These are phyloP conservation scores for Elephas maximus DNA, from an alignment of 2,113 vertebrate genomes.

Conservation along the genomic window DNA sequence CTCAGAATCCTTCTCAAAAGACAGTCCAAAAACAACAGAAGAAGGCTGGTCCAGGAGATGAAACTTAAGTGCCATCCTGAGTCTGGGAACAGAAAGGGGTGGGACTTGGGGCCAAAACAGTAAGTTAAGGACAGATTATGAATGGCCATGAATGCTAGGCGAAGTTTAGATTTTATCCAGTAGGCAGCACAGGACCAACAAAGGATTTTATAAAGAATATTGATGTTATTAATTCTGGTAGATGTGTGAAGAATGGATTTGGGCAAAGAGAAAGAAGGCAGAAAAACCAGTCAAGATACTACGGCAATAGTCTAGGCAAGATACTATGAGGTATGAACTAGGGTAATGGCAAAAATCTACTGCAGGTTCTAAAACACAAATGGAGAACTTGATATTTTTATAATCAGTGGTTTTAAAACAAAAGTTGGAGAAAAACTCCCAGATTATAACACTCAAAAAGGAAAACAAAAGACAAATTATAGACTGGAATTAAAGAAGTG, in stretches of 20 bases:
- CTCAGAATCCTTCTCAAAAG: constrained; percentile 56
- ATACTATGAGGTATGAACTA: background rate
- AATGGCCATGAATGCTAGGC: background rate
- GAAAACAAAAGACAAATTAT: constrained; percentile 58
- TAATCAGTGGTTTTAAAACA: constrained; percentile 56
- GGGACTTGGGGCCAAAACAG: background rate
- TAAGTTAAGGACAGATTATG: constrained; percentile 45
- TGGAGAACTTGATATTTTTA: constrained; percentile 8
- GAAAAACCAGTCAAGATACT: background rate
- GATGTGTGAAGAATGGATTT: background rate
- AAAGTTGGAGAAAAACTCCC: constrained; percentile 46
- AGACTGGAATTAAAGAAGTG: constrained; percentile 71
- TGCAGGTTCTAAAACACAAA: constrained; percentile 64
- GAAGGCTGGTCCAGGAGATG: background rate
- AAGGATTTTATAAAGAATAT: constrained; percentile 56
- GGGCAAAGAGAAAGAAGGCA: constrained; percentile 35
- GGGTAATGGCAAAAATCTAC: constrained; percentile 37
- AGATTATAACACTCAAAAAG: constrained; percentile 50
- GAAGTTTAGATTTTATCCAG: constrained; percentile 45
- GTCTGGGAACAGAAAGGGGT: background rate
- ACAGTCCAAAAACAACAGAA: constrained; percentile 11
- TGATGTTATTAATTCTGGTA: background rate
- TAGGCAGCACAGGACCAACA: constrained; percentile 11
- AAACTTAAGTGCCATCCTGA: constrained; percentile 23
- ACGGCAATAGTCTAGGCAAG: background rate